Evolutionary conservation across 2,113 vertebrate genomes (phyloP), one percentile per base, ranked within the genome.

Genomic region (Catharus bicknelli): DNA sequence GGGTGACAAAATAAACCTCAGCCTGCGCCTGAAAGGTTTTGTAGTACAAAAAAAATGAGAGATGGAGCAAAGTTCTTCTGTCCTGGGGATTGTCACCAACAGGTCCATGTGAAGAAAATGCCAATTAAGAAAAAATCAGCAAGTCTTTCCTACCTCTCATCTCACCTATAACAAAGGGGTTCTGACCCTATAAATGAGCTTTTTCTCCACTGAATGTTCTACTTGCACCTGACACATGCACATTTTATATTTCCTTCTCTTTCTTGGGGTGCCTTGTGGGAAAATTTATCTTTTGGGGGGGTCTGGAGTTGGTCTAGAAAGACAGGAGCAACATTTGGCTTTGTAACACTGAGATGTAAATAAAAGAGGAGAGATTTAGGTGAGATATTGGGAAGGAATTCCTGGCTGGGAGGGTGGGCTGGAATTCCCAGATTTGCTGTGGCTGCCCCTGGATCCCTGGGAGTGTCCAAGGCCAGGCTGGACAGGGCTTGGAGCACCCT

Each of bases 351-450:
- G 8, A 16, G 29, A 16, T 67, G n/a, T 2, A 34, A 59, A 82
- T 53, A 53, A 74, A 61, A 47, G 8, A 73, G 45, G 23, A 25
- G 68, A 14, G 27, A 30, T 82, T 75, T 67, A 6, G 38, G 4
- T 26, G 45, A 2, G n/a, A 26, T n/a, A 1, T 21, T 61, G 34
- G 29, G 38, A 5, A 67, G 61, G 5, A 38, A 81, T 74, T 58
- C 3, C 0, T 36, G 0, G 0, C 26, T 51, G 26, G 0, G 43
- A 74, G 27, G 45, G 32, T 45, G 59, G 75, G 26, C 21, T 21
- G 36, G 36, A 30, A 7, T 72, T 8, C 25, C 23, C 67, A 73
- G 86, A 64, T 58, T 0, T 64, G 67, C 67, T 79, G 66, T 8
- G 57, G 57, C 74, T 79, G 66, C 30, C 66, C 34, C 58, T 59